Evolutionary conservation across 2,113 vertebrate genomes (phyloP), one percentile per base, ranked within the genome.

Genomic region (Melanerpes aurifrons): DNA sequence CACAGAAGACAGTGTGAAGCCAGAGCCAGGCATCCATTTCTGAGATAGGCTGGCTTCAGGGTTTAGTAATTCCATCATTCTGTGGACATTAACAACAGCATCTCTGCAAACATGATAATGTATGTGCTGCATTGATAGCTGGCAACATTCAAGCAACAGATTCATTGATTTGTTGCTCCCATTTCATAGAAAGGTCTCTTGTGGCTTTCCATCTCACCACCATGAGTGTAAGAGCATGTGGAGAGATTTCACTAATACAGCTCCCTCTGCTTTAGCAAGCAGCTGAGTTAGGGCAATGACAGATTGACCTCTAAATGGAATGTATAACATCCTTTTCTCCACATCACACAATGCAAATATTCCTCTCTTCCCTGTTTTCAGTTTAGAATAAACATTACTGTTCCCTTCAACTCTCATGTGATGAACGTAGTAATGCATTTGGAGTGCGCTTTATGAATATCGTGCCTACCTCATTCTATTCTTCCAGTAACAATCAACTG

Each of bases 341-440:
- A 14, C n/a, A 76, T 64, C 17, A 75, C 80, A 29, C 22, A 62
- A 37, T 32, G 45, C 22, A 73, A 77, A 81, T 87, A 48, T 35
- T 89, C 40, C 59, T 86, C n/a, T 53, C 54, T 86, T 43, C 31
- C 76, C 92, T 15, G 0, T 78, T 88, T 79, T 91, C 61, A n/a
- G 35, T 79, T 69, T 59, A 84, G 76, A 18, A 75, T 43, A 86
- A 90, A 28, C 37, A 28, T 81, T 80, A 20, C 13, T 71, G 3
- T 84, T 89, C 63, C n/a, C 24, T 92, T 87, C 29, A 48, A 2
- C 67, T 87, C 40, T 32, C 70, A 2, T 10, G 29, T 68, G 76
- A 93, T 66, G n/a, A 73, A 89, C 79, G 77, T 6, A 82, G 48
- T 57, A 93, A 77, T 48, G 57, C 67, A n/a, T 84, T 94, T 72